Evolutionary conservation across 1,140 invertebrate genomes (phyloP), one percentile per base, ranked within the genome.

Genomic region (Drosophila prosaltans): DNA sequence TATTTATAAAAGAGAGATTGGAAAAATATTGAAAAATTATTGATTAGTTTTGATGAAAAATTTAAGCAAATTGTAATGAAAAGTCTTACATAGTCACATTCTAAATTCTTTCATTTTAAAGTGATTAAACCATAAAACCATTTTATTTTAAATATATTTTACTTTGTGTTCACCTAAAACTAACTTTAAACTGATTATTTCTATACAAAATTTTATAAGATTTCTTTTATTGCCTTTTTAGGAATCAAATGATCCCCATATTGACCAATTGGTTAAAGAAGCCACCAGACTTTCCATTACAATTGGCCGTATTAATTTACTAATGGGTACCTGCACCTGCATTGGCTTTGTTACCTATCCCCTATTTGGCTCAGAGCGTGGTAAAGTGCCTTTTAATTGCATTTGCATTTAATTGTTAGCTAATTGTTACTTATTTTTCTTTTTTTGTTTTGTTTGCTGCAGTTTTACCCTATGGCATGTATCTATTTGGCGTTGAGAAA

Each of bases 401-500:
- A 28, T 30, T 7, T 21, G 26, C 60, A 63, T 57, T 32, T 0
- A 5, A 1, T 26, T 48, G 45, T 36, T 36, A 36, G 32, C 32
- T 36, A 48, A 48, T 21, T 24, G 45, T 16, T 16, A 16, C 16
- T 16, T 16, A 16, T 16, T 16, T 16, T 16, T 16, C 0, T 16
- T 16, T 0, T 16, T 16, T 51, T 26, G 10, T 10, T 64, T 43
- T 30, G 5, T 1, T 11, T 21, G 51, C 36, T 55, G 10, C 30
- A 92, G 91, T 91, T 28, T 57, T 84, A 21, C 92, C 90, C 10
- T 91, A 86, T 78, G 90, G 90, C 57, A 90, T 86, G 81, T 81
- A 86, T 72, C 48, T 91, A 9, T 85, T 80, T 0, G 66, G 74
- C 10, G 75, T 91, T 36, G 78, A 91, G 28, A 78, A 91, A 48